A percentile compares a stretch with the other conserved stretches of the same genome.
These are phyloP conservation scores for Xanthorhoe spadicearia DNA, from an alignment of 2,888 invertebrate species.

Conservation along the genomic window DNA sequence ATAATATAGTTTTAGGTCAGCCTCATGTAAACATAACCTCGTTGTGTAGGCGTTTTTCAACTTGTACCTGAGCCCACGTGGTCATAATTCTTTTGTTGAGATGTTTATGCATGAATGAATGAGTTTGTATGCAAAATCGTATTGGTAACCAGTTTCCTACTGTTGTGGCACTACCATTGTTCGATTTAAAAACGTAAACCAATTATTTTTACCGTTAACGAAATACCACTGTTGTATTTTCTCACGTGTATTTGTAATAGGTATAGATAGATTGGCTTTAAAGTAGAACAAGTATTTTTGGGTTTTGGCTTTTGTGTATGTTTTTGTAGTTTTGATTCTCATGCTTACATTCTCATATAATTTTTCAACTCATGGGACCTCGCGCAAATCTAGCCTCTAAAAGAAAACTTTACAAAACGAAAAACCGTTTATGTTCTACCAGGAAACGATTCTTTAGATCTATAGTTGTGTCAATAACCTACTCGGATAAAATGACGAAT, in stretches of 20 bases:
- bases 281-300: no score
- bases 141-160: slow-evolving; percentile 53
- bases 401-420: no score
- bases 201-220: slow-evolving; percentile 44
- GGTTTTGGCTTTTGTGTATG: no score
- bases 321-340: no score
- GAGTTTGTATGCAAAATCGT: slow-evolving; percentile 67
- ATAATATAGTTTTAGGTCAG: slow-evolving; percentile 51
- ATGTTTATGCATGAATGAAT: slow-evolving; percentile 55
- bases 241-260: neutral
- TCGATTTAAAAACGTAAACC: slow-evolving; percentile 46
- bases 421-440: no score
- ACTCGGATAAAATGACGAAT: no score
- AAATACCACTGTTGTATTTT: neutral
- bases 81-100: slow-evolving; percentile 69
- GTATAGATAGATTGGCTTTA: no score
- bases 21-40: slow-evolving; percentile 46
- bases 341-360: no score
- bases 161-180: slow-evolving; percentile 52
- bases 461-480: no score
- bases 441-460: no score
- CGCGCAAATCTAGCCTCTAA: no score
- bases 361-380: no score
- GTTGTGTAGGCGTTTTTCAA: slow-evolving; percentile 64
- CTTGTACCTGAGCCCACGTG: slow-evolving; percentile 66